A percentile compares a stretch with the other conserved stretches of the same genome.
phyloP scores from a whole-genome alignment of 2,888 invertebrate genomes.

The Athrips mouffetella region DNA sequence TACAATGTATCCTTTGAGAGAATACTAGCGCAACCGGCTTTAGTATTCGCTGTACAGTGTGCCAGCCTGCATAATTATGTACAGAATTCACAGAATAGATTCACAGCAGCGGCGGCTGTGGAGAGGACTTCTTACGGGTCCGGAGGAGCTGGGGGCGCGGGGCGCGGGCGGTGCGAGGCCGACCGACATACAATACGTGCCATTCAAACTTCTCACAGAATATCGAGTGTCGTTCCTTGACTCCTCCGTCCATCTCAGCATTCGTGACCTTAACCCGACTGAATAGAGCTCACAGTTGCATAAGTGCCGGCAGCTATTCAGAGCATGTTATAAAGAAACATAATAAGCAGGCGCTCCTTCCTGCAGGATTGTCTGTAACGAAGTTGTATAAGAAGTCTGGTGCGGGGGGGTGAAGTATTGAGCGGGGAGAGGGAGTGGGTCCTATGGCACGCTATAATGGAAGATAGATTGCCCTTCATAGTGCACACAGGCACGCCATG shows the following conservation, averaged over 20 bases:
- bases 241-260: background rate
- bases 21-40: background rate
- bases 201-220: conserved; percentile 2
- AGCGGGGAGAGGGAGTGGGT: background rate
- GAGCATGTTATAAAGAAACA: conserved; percentile 10
- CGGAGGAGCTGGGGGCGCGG: background rate
- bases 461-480: conserved; percentile 10
- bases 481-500: background rate
- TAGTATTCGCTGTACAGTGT: too few relatives aligned
- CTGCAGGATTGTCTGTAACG: conserved; percentile 11
- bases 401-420: background rate
- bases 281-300: background rate
- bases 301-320: background rate
- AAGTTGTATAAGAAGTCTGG: conserved; percentile 7
- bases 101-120: conserved; percentile 4
- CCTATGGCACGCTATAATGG: conserved; percentile 7
- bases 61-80: background rate
- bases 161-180: background rate
- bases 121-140: background rate
- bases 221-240: conserved; percentile 11
- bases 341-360: conserved; percentile 13
- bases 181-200: conserved; percentile 6
- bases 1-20: background rate
- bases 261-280: background rate
- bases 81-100: conserved; percentile 6